These are phyloP conservation scores for Encarsia formosa DNA, from an alignment of 2,888 invertebrate genomes.

Conservation along the genomic window DNA sequence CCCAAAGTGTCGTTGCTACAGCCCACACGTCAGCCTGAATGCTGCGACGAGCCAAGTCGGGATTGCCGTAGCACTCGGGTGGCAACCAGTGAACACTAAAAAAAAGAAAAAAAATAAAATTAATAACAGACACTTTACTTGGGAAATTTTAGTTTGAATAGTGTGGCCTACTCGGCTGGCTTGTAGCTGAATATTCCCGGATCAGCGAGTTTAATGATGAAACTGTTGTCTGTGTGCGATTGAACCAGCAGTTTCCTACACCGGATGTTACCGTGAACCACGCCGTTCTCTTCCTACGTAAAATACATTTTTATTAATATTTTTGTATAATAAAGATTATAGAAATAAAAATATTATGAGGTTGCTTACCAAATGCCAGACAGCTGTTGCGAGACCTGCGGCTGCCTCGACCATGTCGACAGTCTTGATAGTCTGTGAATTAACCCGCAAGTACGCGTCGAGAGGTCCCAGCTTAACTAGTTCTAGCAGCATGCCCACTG, in stretches of 20 bases:
- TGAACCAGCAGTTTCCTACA: constrained; percentile 79
- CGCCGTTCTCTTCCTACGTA: constrained; percentile 66
- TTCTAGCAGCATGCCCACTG: constrained; percentile 78
- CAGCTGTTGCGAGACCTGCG: constrained; percentile 75
- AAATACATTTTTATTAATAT: constrained; percentile 23
- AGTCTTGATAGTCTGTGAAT: constrained; percentile 54
- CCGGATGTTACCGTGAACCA: constrained; percentile 81
- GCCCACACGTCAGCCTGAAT: constrained; percentile 85
- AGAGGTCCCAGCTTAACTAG: constrained; percentile 74
- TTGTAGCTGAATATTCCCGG: constrained; percentile 63
- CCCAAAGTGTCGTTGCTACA: constrained; percentile 87
- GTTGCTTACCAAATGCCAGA: constrained; percentile 75
- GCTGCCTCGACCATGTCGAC: constrained; percentile 79
- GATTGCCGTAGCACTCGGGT: constrained; percentile 71
- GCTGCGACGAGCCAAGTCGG: constrained; percentile 64
- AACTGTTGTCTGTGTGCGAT: constrained; percentile 63
- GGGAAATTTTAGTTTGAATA: not conserved
- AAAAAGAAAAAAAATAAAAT: constrained; percentile 12
- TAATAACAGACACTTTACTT: not conserved
- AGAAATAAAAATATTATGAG: not conserved
- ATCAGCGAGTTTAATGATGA: constrained; percentile 78
- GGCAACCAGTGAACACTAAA: constrained; percentile 88
- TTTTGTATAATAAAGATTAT: not conserved
- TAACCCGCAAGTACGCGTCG: constrained; percentile 63
- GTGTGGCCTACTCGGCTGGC: constrained; percentile 64